A percentile compares a stretch with the other conserved stretches of the same genome.
phyloP scores from a whole-genome alignment of 1,140 invertebrate species.

The Heterodera schachtii region DNA sequence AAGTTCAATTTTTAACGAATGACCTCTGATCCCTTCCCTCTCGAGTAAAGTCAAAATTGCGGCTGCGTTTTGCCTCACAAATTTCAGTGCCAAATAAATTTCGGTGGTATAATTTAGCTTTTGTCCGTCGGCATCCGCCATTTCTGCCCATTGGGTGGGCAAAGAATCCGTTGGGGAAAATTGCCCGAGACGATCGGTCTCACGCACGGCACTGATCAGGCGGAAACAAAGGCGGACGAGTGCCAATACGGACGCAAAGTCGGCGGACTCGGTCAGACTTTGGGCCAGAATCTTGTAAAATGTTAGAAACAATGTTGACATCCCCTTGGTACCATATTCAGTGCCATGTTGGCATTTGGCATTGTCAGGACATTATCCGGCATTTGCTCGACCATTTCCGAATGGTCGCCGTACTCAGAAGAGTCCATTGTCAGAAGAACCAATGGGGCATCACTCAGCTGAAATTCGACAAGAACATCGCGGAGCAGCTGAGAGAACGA shows the following conservation, averaged over 20 bases:
- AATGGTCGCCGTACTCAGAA: slow-evolving; percentile 38
- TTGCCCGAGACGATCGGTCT: not conserved
- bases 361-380: slow-evolving; percentile 40
- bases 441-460: slow-evolving; percentile 22
- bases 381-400: slow-evolving; percentile 22
- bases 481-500: slow-evolving; percentile 5
- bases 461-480: slow-evolving; percentile 32
- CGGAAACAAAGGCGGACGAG: slow-evolving; percentile 35
- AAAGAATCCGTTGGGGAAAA: not conserved
- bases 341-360: slow-evolving; percentile 34
- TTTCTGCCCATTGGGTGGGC: not conserved
- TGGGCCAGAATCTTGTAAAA: slow-evolving; percentile 40
- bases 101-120: not conserved
- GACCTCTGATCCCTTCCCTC: slow-evolving; percentile 17
- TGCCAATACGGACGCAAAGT: slow-evolving; percentile 8
- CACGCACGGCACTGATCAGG: slow-evolving; percentile 13
- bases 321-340: slow-evolving; percentile 35
- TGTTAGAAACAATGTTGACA: not conserved
- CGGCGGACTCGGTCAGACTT: slow-evolving; percentile 33
- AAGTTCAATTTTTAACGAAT: not conserved
- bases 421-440: slow-evolving; percentile 37
- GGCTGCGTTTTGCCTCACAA: slow-evolving; percentile 2
- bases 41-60: slow-evolving; percentile 24
- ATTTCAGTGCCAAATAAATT: slow-evolving; percentile 24
- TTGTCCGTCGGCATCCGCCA: not conserved